Evolutionary conservation across 2,113 vertebrate genomes (phyloP), one percentile per base, ranked within the genome.

Genomic region (Pterocles burchelli): DNA sequence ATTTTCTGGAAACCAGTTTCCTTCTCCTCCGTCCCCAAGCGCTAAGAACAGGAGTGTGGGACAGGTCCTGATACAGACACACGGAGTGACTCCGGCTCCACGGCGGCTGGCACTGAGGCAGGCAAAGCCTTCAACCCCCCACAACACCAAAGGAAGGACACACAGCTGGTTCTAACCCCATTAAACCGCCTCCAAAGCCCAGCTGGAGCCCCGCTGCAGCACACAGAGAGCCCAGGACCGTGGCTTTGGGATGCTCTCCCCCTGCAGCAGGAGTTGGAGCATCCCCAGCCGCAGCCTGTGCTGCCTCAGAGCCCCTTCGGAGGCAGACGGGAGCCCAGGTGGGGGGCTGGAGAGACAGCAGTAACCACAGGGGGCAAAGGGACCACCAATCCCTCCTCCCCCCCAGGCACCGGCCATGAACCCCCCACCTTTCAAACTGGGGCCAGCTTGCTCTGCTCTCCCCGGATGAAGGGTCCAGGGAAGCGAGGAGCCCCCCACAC

Each of bases 201-300:
- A 54, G 59, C 58, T 57, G 31, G 14, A 43, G n/a, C 43, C 63
- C 36, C 55, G 57, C 67, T 16, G 63, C 21, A 20, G 48, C 46
- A 38, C 45, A 19, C 59, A 58, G 38, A 0, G 1, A 71, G 49
- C 54, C 67, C 2, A 2, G 38, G 61, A 33, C 41, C 41, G 76
- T 8, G 8, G 36, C 51, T n/a, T 45, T 7, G 3, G 6, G 55
- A 67, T 0, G 0, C 31, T 41, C 38, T 46, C 11, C 36, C 0
- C 0, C 57, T 9, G 17, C 59, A 24, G 46, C 43, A 59, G 38
- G 25, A 38, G 31, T n/a, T 3, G 12, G 28, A 58, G 49, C 21
- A 33, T 2, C 34, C 2, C 1, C 29, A 59, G 24, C 14, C 4
- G 0, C 24, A 17, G 33, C 22, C 51, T 9, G 41, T 1, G 20